These are phyloP conservation scores for Otus scops DNA, from an alignment of 2,797 vertebrate species.

Conservation along the genomic window DNA sequence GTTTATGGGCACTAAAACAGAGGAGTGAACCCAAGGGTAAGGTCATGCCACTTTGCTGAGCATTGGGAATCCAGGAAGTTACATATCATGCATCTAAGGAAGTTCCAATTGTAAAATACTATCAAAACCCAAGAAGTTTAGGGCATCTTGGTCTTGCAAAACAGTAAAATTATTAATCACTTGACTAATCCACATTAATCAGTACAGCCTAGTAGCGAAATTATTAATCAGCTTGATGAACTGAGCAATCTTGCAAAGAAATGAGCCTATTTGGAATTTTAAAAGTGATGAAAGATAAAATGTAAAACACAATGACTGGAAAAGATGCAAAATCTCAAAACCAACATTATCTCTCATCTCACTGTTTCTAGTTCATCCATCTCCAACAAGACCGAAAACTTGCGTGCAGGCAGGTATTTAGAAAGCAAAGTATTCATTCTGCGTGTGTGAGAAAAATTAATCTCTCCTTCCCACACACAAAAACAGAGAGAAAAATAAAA, in stretches of 20 bases:
- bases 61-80: constrained; percentile 29
- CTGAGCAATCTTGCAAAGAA: constrained; percentile 58
- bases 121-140: constrained; percentile 35
- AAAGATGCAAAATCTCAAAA: constrained; percentile 12
- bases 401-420: rapidly evolving
- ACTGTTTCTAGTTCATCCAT: not conserved
- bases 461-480: not conserved
- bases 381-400: not conserved
- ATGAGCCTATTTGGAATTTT: constrained; percentile 65
- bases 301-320: not conserved
- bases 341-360: not conserved
- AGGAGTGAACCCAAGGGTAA: not conserved
- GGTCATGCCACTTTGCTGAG: constrained; percentile 15
- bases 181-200: constrained; percentile 72
- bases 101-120: constrained; percentile 61
- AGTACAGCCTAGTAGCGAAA: constrained; percentile 55
- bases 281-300: constrained; percentile 33
- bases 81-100: constrained; percentile 37
- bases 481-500: not conserved
- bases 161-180: constrained; percentile 70
- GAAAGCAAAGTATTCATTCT: not conserved
- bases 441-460: not conserved
- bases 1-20: constrained; percentile 15
- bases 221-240: constrained; percentile 72
- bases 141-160: constrained; percentile 48